Base-by-base conservation (phyloP, 2,888 invertebrate genomes). In the Himalopsyche anomala region DNA sequence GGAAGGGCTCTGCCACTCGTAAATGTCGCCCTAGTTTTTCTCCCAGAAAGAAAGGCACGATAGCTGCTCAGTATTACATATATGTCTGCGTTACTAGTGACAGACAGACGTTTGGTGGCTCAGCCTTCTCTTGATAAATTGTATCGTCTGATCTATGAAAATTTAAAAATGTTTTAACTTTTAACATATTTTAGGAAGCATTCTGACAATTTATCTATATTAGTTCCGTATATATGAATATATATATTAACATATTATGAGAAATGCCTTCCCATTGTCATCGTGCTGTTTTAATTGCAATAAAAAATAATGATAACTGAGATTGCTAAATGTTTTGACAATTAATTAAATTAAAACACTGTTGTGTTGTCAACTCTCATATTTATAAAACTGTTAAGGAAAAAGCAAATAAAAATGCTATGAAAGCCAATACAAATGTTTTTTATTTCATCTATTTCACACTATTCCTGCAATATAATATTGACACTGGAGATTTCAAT, bases 371-470 rank as follows among this genome's bases (percentile, higher is more conserved):
- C 88, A 87, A 86, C 87, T 88, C 87, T 88, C 88, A 88, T 88
- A 88, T 88, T 88, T 88, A 88, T 88, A 86, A 86, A 88, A 88
- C 87, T 88, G 88, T 88, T 88, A 88, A 88, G 88, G 87, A 88
- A 88, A 88, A 88, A 87, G 87, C 80, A 84, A 88, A 88, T 88
- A 88, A 88, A 74, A 88, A 84, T 87, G 88, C 88, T 88, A 83
- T 85, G 83, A 87, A 87, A 88, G 87, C 87, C 87, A 88, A 83
- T 54, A 42, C 19, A 82, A 38, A 28, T 36, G 19, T n/a, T n/a
- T 80, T 80, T 87, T 84, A 85, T 85, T 85, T 84, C 19, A 11
- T n/a, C 11, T 51, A 4, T 4, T 38, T 9, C 15, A 42, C 54
- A n/a, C 81, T 51, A 38, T 36, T 28, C 28, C 74, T 36, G 4